Evolutionary conservation across 2,113 vertebrate genomes (phyloP).

Genomic region (Peromyscus leucopus): DNA sequence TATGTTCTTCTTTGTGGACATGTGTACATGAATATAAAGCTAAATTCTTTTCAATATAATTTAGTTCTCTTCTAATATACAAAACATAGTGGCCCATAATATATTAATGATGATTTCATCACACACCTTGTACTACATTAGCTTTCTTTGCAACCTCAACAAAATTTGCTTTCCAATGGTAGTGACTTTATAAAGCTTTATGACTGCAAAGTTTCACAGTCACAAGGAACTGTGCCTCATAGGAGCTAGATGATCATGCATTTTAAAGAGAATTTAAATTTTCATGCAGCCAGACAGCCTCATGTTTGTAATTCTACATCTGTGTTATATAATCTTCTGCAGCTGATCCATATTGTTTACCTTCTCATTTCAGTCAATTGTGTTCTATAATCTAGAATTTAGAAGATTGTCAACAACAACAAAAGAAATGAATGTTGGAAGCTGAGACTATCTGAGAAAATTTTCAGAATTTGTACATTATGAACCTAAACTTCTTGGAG

Average conservation of each 20-base stretch:
- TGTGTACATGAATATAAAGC: neutral
- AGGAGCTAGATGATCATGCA: neutral
- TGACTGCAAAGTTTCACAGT: neutral
- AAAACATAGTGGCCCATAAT: neutral
- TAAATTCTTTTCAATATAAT: slow-evolving; percentile 3
- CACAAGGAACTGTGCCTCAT: slow-evolving; percentile 35
- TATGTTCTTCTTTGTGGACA: neutral
- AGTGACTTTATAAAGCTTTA: slow-evolving; percentile 46
- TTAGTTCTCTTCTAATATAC: slow-evolving; percentile 43
- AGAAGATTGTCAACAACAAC: neutral
- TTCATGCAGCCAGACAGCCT: slow-evolving; percentile 1
- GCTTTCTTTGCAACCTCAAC: slow-evolving; percentile 51
- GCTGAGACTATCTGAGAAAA: slow-evolving; percentile 20
- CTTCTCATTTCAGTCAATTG: slow-evolving; percentile 10
- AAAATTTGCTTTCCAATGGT: slow-evolving; percentile 36
- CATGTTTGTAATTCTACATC: neutral
- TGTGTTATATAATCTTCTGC: neutral
- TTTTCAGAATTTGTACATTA: neutral
- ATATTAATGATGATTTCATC: neutral
- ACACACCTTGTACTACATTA: neutral
- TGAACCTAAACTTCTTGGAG: neutral
- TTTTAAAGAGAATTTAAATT: slow-evolving; percentile 50
- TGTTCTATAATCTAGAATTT: neutral
- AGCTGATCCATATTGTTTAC: neutral
- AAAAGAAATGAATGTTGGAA: neutral